phyloP scores from a whole-genome alignment of 1,140 invertebrate genomes.

The Caenorhabditis briggsae region DNA sequence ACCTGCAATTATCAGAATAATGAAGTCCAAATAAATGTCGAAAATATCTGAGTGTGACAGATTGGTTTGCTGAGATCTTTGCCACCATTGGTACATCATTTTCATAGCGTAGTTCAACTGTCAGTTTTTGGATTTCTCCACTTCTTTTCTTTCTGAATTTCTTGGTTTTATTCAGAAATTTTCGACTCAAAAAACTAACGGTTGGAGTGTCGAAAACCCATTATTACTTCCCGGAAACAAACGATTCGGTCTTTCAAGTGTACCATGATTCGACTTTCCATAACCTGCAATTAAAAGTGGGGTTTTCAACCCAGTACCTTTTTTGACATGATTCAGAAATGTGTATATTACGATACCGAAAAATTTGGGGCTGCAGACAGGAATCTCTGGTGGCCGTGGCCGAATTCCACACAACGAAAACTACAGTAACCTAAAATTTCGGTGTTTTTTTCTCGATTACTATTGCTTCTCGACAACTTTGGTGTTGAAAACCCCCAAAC shows the following conservation, averaged over 20 bases:
- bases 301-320: too few species aligned
- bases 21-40: conserved; percentile 39
- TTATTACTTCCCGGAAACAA: conserved; percentile 13
- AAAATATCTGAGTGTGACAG: conserved; percentile 35
- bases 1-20: conserved; percentile 35
- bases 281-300: conserved; percentile 16
- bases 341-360: too few species aligned
- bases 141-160: conserved; percentile 20
- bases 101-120: conserved; percentile 12
- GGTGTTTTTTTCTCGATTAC: too few species aligned
- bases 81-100: conserved; percentile 30
- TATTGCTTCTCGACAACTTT: too few species aligned
- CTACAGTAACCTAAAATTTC: too few species aligned
- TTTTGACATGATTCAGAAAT: too few species aligned
- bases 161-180: neutral
- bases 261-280: conserved; percentile 28
- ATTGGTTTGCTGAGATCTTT: conserved; percentile 29
- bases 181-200: neutral
- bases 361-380: too few species aligned
- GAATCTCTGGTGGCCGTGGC: too few species aligned
- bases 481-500: too few species aligned
- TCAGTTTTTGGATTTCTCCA: neutral
- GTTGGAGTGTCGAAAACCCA: conserved; percentile 21
- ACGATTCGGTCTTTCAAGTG: conserved; percentile 17
- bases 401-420: too few species aligned